Evolutionary conservation across 2,797 vertebrate genomes (phyloP).

Genomic region (Rhinogobio ventralis): DNA sequence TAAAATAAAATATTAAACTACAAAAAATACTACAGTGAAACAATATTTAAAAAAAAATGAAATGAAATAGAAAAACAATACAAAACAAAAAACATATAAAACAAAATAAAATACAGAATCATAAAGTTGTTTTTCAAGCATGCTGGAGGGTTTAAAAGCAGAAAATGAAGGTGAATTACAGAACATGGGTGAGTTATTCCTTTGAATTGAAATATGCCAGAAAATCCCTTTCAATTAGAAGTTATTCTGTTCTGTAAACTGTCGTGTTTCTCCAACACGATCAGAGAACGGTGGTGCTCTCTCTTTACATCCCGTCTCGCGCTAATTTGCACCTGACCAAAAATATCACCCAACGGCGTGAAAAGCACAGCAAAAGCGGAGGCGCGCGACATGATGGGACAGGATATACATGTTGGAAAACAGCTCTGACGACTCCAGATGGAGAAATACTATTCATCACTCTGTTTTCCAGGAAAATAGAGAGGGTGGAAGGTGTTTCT

Average conservation of each 20-base stretch:
- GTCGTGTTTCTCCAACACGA: not conserved
- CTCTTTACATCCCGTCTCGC: constrained; percentile 41
- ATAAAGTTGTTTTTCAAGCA: too few species aligned
- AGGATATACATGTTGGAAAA: constrained; percentile 18
- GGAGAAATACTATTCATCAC: constrained; percentile 28
- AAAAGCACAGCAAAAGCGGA: constrained; percentile 40
- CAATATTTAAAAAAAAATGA: too few species aligned
- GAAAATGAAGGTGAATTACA: not conserved
- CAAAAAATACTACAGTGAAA: too few species aligned
- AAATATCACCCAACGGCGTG: constrained; percentile 49
- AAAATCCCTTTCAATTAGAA: constrained; percentile 12
- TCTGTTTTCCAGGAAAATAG: not conserved
- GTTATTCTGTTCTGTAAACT: not conserved
- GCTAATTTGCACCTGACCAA: constrained; percentile 60
- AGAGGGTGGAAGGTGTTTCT: constrained; percentile 20
- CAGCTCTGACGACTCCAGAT: constrained; percentile 27
- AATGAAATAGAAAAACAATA: too few species aligned
- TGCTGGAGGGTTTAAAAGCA: not conserved
- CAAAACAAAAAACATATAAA: too few species aligned
- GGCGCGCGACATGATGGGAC: constrained; percentile 17
- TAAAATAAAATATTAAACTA: too few species aligned
- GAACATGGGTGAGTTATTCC: not conserved
- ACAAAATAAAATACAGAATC: too few species aligned
- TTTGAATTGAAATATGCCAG: not conserved
- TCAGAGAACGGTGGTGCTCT: constrained; percentile 3